Conservation (phyloP, 2,888 invertebrate species). For the Neuroscelio doddi region DNA sequence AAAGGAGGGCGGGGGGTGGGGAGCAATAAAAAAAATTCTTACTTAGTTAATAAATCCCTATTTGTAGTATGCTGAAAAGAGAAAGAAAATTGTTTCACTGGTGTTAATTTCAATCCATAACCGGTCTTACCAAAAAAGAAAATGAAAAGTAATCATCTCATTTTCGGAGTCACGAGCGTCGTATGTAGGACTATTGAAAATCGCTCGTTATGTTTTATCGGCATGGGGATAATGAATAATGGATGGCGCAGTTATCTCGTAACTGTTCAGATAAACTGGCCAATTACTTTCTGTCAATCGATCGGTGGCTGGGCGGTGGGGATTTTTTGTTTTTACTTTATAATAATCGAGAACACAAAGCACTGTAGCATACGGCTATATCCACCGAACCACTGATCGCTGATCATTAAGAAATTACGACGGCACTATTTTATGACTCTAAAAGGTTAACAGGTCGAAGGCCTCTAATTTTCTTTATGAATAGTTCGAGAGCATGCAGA, state of each 20-base stretch:
- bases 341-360: neutral
- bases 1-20: too few relatives aligned
- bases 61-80: neutral
- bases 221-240: slow-evolving; percentile 28
- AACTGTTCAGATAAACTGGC: slow-evolving; percentile 49
- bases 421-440: neutral
- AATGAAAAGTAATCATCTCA: neutral
- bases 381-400: neutral
- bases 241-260: slow-evolving; percentile 41
- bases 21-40: too few relatives aligned
- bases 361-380: too few relatives aligned
- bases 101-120: too few relatives aligned
- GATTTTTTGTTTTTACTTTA: slow-evolving; percentile 2
- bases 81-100: too few relatives aligned
- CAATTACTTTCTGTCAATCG: slow-evolving; percentile 47
- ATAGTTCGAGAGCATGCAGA: neutral
- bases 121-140: too few relatives aligned
- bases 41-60: too few relatives aligned
- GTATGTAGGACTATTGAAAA: slow-evolving; percentile 32
- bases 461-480: slow-evolving; percentile 1
- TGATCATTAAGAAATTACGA: slow-evolving; percentile 6
- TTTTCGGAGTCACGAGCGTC: neutral
- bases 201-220: slow-evolving; percentile 38
- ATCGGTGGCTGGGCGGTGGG: slow-evolving; percentile 10
- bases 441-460: neutral